A percentile compares a stretch with the other conserved stretches of the same genome.
Evolutionary conservation across 2,888 invertebrate species (phyloP).

Genomic region (Crocallis elinguaria): DNA sequence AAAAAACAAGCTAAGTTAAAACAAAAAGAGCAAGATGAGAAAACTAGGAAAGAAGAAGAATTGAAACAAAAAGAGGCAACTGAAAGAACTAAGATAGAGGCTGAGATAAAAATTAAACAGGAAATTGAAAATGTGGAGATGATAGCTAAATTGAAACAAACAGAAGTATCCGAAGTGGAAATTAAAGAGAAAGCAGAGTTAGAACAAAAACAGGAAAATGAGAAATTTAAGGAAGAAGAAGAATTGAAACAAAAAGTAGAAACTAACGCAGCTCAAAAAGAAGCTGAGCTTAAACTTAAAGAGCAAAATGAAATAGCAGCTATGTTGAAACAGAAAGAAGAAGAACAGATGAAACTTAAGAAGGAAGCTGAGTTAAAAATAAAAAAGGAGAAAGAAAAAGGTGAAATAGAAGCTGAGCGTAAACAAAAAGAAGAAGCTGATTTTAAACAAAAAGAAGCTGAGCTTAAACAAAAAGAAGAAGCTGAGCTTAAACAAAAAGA

Average conservation of each 20-base stretch:
- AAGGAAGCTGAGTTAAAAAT: not conserved
- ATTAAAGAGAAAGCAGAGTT: not conserved
- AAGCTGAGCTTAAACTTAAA: not conserved
- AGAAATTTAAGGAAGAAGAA: not conserved
- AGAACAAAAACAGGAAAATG: slow-evolving; percentile 20
- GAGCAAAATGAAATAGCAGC: not conserved
- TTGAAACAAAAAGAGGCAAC: too few relatives aligned
- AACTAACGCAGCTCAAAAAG: not conserved
- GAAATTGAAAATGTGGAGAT: too few relatives aligned
- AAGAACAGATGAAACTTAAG: slow-evolving; percentile 1
- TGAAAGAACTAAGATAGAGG: slow-evolving; percentile 8
- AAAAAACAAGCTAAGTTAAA: slow-evolving; percentile 7
- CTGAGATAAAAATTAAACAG: slow-evolving; percentile 3
- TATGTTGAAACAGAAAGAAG: not conserved
- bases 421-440: slow-evolving; percentile 2
- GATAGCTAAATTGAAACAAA: slow-evolving; percentile 17
- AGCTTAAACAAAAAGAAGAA: slow-evolving; percentile 1
- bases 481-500: slow-evolving; percentile 4
- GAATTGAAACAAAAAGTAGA: not conserved
- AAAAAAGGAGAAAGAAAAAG: slow-evolving; percentile 5
- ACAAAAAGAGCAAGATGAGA: slow-evolving; percentile 18
- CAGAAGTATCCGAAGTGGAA: slow-evolving; percentile 2
- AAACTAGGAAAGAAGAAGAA: slow-evolving; percentile 7
- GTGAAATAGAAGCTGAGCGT: not conserved
- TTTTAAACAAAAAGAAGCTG: not conserved